phyloP scores from a whole-genome alignment of 2,888 invertebrate genomes.

The Drosophila barbarae region DNA sequence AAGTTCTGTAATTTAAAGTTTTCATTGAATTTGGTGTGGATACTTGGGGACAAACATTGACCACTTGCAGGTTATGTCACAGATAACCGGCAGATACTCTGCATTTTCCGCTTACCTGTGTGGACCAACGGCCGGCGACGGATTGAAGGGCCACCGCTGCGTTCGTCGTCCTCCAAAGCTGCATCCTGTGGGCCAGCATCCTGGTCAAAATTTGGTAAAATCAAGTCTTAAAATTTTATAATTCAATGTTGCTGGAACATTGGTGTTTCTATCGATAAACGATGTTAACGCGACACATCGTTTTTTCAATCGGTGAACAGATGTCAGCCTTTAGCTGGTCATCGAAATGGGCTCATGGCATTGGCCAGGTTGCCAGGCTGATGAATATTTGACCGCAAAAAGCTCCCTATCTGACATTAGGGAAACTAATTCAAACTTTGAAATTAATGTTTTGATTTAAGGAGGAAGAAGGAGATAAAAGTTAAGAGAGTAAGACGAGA shows the following conservation, averaged over 20 bases:
- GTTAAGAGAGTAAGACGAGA: background rate
- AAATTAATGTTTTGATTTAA: background rate
- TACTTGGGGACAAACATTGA: slow-evolving; percentile 31
- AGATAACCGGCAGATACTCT: slow-evolving; percentile 23
- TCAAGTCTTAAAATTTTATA: slow-evolving; percentile 14
- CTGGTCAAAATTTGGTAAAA: slow-evolving; percentile 21
- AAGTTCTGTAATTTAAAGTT: slow-evolving; percentile 31
- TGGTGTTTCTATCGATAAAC: background rate
- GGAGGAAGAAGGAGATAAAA: background rate
- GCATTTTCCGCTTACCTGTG: slow-evolving; percentile 56
- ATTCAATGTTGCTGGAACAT: background rate
- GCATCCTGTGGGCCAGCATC: slow-evolving; percentile 68
- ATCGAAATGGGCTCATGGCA: background rate
- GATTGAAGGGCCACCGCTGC: slow-evolving; percentile 40
- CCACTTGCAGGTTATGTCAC: slow-evolving; percentile 75
- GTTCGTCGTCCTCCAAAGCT: slow-evolving; percentile 60
- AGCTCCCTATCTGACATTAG: background rate
- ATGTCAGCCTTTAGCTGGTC: background rate
- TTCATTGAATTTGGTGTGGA: slow-evolving; percentile 8
- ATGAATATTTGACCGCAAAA: background rate
- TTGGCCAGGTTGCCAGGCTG: background rate
- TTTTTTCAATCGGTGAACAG: background rate
- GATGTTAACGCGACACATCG: background rate
- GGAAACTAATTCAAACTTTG: background rate
- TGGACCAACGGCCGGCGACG: slow-evolving; percentile 35